Conservation (phyloP, 1,140 invertebrate species). For the Drosophila erecta region DNA sequence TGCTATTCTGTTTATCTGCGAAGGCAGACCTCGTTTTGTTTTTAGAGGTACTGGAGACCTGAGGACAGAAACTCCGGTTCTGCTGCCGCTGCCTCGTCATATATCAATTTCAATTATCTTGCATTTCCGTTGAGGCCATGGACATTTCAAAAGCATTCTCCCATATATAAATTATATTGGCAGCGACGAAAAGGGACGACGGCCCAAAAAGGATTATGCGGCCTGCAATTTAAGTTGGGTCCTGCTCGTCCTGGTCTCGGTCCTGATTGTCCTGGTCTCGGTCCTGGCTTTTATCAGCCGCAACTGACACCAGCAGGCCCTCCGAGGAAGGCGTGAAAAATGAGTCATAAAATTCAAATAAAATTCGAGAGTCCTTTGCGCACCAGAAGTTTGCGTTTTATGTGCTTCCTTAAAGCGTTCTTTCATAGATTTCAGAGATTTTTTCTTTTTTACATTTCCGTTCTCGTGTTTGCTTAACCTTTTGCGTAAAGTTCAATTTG, state of each 20-base stretch:
- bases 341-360: conserved; percentile 83
- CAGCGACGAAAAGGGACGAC: conserved; percentile 62
- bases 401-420: conserved; percentile 34
- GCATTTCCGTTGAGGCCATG: conserved; percentile 16
- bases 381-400: conserved; percentile 29
- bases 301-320: conserved; percentile 67
- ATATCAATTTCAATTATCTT: conserved; percentile 82
- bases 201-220: conserved; percentile 71
- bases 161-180: conserved; percentile 73
- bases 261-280: background rate
- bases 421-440: conserved; percentile 12
- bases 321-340: conserved; percentile 66
- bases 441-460: conserved; percentile 16
- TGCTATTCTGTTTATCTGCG: conserved; percentile 64
- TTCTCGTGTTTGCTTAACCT: conserved; percentile 64
- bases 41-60: conserved; percentile 28
- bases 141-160: conserved; percentile 47
- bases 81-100: conserved; percentile 50
- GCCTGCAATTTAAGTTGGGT: conserved; percentile 62
- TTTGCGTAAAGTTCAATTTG: conserved; percentile 71
- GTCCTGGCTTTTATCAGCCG: conserved; percentile 74
- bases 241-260: background rate
- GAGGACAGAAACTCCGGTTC: conserved; percentile 45
- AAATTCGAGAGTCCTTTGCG: conserved; percentile 68
- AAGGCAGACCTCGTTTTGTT: conserved; percentile 56